Conservation (phyloP, 1,140 invertebrate species). For the Hylaeus anthracinus region DNA sequence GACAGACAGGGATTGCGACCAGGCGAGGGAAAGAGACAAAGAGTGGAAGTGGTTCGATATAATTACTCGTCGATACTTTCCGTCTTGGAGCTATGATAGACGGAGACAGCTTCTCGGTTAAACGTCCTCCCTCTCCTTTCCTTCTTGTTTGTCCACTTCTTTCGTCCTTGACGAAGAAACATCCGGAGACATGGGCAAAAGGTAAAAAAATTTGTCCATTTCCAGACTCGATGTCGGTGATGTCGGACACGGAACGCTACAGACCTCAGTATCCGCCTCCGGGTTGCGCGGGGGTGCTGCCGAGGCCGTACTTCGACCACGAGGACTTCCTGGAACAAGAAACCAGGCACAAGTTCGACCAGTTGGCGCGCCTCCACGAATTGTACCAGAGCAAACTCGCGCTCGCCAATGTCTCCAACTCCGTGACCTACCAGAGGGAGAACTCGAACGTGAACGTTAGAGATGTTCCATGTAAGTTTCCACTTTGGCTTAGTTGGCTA, state of each 20-base stretch:
- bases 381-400: conserved; percentile 86
- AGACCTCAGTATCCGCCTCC: conserved; percentile 76
- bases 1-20: neutral
- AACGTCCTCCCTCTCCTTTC: neutral
- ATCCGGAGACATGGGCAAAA: neutral
- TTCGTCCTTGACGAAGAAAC: conserved; percentile 13
- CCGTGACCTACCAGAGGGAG: conserved; percentile 81
- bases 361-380: conserved; percentile 85
- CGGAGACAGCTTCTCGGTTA: conserved; percentile 11
- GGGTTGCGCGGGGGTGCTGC: conserved; percentile 73
- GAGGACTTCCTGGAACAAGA: conserved; percentile 79
- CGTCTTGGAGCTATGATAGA: conserved; percentile 4
- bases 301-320: conserved; percentile 78
- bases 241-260: conserved; percentile 86
- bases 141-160: conserved; percentile 21
- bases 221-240: conserved; percentile 88
- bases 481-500: neutral
- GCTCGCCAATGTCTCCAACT: conserved; percentile 82
- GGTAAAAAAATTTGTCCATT: conserved; percentile 49
- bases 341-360: conserved; percentile 84
- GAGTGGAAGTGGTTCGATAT: conserved; percentile 33
- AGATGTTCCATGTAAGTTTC: conserved; percentile 77
- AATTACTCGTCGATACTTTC: conserved; percentile 56
- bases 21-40: neutral
- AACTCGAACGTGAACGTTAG: conserved; percentile 75